These are phyloP conservation scores for Drosophila crucigera DNA, from an alignment of 2,888 invertebrate species.

Conservation along the genomic window DNA sequence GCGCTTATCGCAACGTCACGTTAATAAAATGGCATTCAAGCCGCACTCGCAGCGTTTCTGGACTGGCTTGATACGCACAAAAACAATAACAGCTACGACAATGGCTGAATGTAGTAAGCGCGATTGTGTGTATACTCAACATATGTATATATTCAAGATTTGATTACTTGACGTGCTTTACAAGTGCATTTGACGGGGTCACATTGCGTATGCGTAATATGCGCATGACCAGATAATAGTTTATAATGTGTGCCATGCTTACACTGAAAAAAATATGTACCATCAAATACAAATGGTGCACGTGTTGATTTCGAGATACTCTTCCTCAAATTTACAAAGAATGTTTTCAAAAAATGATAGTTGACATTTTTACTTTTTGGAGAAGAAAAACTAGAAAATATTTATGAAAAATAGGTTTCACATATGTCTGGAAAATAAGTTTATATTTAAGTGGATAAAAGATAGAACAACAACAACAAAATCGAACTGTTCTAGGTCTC, in stretches of 20 bases:
- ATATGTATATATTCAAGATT: background rate
- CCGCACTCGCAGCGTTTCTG: background rate
- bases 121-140: background rate
- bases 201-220: constrained; percentile 14
- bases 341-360: background rate
- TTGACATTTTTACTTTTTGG: background rate
- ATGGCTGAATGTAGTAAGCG: background rate
- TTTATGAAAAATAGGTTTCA: background rate
- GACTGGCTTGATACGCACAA: background rate
- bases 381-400: background rate
- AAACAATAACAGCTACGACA: background rate
- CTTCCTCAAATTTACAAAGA: background rate
- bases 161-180: background rate
- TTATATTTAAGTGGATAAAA: background rate
- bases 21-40: constrained; percentile 29
- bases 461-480: background rate
- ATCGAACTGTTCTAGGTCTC: background rate
- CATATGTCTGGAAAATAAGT: background rate
- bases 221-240: background rate
- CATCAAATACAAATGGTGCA: background rate
- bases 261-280: background rate
- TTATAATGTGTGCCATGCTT: background rate
- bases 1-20: constrained; percentile 18
- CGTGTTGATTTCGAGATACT: background rate
- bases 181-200: background rate